These are phyloP conservation scores for Loris lydekkerianus DNA, from an alignment of 2,797 vertebrate species.

Conservation along the genomic window DNA sequence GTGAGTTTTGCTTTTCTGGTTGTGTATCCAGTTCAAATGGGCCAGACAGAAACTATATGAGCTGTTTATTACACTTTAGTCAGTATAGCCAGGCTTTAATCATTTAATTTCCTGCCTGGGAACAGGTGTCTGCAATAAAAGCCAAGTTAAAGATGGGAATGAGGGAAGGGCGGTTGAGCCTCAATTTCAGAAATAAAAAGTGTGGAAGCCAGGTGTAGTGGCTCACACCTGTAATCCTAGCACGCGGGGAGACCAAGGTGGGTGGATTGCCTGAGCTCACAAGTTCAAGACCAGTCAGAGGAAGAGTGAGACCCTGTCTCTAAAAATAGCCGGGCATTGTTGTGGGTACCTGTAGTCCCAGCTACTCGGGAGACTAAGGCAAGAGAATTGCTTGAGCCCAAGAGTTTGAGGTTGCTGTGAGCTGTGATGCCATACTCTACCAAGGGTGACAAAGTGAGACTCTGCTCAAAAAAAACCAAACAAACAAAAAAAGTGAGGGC, in stretches of 20 bases:
- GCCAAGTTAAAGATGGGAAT: neutral
- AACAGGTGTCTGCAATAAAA: neutral
- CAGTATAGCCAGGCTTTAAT: neutral
- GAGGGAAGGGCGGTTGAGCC: neutral
- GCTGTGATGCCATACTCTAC: too few relatives aligned
- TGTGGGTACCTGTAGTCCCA: too few relatives aligned
- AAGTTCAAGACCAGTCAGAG: too few relatives aligned
- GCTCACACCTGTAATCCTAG: too few relatives aligned
- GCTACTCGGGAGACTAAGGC: too few relatives aligned
- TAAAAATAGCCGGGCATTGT: too few relatives aligned
- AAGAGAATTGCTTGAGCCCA: too few relatives aligned
- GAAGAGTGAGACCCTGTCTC: too few relatives aligned
- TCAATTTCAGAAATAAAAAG: constrained; percentile 36
- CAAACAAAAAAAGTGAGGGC: constrained; percentile 7
- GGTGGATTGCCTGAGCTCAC: too few relatives aligned
- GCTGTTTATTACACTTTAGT: neutral
- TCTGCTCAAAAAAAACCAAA: constrained; percentile 34
- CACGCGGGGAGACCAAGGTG: too few relatives aligned
- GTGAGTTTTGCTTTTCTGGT: neutral
- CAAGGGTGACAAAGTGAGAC: too few relatives aligned
- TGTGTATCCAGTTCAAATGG: neutral
- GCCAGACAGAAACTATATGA: neutral
- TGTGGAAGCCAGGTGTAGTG: neutral
- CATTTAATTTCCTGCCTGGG: constrained; percentile 12
- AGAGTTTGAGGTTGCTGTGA: too few relatives aligned